Conservation (phyloP, 2,797 vertebrate genomes). For the Pampus argenteus region DNA sequence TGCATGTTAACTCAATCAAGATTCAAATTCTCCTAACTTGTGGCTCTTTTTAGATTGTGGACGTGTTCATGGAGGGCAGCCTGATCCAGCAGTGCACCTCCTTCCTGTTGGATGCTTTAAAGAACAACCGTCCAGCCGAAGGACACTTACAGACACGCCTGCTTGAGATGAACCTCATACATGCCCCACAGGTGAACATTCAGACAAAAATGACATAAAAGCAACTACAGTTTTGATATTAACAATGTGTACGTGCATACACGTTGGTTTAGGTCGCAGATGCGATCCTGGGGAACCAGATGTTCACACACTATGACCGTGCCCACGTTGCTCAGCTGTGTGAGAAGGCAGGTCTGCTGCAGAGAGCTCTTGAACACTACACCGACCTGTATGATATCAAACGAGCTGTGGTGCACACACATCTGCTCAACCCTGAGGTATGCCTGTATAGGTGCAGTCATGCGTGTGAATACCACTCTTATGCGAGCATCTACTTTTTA, state of each 20-base stretch:
- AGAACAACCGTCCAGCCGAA: slow-evolving; percentile 91
- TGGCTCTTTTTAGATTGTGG: slow-evolving; percentile 87
- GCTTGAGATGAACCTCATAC: slow-evolving; percentile 96
- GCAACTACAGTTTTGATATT: not conserved
- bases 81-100: slow-evolving; percentile 96
- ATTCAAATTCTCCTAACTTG: slow-evolving; percentile 14
- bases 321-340: slow-evolving; percentile 93
- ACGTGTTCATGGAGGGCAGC: slow-evolving; percentile 95
- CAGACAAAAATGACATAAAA: not conserved
- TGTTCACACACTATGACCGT: slow-evolving; percentile 95
- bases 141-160: slow-evolving; percentile 93
- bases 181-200: slow-evolving; percentile 89
- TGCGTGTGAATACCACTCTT: slow-evolving; percentile 6
- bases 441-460: slow-evolving; percentile 21
- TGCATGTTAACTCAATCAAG: slow-evolving; percentile 27
- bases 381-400: slow-evolving; percentile 93
- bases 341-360: slow-evolving; percentile 93
- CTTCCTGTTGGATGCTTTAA: slow-evolving; percentile 92
- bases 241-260: slow-evolving; percentile 18
- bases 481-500: not conserved
- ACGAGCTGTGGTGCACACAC: slow-evolving; percentile 91
- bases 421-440: slow-evolving; percentile 94
- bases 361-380: slow-evolving; percentile 93
- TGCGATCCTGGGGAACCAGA: slow-evolving; percentile 94
- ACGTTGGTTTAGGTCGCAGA: slow-evolving; percentile 88